These are phyloP conservation scores for Tuberolachnus salignus DNA, from an alignment of 2,888 invertebrate genomes.

Conservation along the genomic window DNA sequence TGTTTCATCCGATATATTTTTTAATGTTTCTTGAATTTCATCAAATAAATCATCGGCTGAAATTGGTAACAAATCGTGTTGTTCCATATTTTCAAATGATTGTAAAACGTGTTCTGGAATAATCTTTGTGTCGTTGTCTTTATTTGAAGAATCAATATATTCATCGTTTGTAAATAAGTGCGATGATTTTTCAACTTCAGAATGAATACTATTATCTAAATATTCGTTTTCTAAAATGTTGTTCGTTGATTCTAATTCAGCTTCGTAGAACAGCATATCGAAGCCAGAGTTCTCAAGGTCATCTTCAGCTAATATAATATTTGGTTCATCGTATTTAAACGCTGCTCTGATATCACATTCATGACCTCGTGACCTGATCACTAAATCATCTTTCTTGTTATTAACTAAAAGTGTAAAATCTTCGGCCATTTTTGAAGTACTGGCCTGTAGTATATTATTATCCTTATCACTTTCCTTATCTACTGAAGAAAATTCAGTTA, in stretches of 20 bases:
- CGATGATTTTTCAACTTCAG: constrained; percentile 57
- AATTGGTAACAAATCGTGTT: constrained; percentile 56
- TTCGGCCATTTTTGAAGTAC: not conserved
- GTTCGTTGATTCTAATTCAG: constrained; percentile 16
- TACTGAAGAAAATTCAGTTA: not conserved
- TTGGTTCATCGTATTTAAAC: constrained; percentile 43
- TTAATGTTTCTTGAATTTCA: constrained; percentile 53
- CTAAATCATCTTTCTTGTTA: not conserved
- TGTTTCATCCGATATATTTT: constrained; percentile 56
- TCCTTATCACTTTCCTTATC: not conserved
- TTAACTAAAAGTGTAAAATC: not conserved
- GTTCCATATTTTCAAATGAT: constrained; percentile 26
- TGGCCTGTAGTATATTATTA: not conserved
- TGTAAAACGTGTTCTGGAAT: constrained; percentile 41
- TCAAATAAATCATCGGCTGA: constrained; percentile 56
- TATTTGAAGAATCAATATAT: constrained; percentile 1
- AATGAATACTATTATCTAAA: constrained; percentile 56
- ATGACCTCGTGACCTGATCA: not conserved
- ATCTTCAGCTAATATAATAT: constrained; percentile 40
- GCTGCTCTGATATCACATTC: constrained; percentile 1
- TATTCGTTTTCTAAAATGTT: constrained; percentile 57
- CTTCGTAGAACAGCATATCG: constrained; percentile 26
- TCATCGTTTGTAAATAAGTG: not conserved
- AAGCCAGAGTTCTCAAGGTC: constrained; percentile 27
- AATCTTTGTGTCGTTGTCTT: constrained; percentile 6